These are phyloP conservation scores for Tolypeutes matacus DNA, from an alignment of 2,797 vertebrate species.

Conservation along the genomic window DNA sequence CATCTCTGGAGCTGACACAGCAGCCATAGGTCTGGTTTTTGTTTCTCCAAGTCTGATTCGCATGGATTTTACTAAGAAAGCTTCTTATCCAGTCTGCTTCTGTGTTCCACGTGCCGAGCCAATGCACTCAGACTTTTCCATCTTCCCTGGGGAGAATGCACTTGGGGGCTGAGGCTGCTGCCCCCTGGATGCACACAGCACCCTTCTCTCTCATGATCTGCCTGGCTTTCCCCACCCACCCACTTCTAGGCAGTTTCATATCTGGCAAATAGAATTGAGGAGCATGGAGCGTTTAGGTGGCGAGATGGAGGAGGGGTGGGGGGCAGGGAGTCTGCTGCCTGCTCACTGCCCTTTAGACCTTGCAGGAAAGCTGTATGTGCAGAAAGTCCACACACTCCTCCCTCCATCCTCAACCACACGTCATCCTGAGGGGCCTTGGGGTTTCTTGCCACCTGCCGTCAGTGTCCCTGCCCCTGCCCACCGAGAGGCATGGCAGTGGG, in stretches of 20 bases:
- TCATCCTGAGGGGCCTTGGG: neutral
- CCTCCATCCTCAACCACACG: neutral
- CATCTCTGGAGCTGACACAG: neutral
- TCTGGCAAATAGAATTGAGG: neutral
- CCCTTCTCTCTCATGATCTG: neutral
- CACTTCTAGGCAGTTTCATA: neutral
- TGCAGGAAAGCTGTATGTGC: neutral
- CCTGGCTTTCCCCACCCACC: neutral
- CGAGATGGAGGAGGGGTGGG: neutral
- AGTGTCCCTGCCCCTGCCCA: neutral
- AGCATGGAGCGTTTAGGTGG: neutral
- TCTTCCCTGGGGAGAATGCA: neutral
- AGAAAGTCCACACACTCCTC: neutral
- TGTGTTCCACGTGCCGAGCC: neutral
- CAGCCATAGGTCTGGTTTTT: slow-evolving; percentile 22
- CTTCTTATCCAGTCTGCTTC: slow-evolving; percentile 11
- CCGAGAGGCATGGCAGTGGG: neutral
- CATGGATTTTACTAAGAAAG: neutral
- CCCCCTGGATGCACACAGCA: slow-evolving; percentile 2
- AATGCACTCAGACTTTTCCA: neutral
- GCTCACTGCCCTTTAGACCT: neutral
- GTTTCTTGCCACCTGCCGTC: neutral
- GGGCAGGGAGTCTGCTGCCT: neutral
- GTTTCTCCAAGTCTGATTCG: slow-evolving; percentile 55
- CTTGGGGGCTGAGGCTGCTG: slow-evolving; percentile 22